Base-by-base conservation (phyloP, 1,140 invertebrate species). In the Pemphigus obesinymphae region DNA sequence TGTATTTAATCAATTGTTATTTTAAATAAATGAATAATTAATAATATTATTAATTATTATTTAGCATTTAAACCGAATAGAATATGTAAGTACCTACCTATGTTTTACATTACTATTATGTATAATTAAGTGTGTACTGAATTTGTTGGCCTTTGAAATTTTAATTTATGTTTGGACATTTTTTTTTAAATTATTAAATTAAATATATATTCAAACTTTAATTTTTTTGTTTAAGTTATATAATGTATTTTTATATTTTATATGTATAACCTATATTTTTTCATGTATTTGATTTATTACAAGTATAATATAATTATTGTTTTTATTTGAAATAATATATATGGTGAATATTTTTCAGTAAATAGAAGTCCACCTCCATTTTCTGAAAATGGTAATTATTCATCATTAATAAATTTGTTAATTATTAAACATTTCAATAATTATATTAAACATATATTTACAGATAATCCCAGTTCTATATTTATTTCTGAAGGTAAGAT, bases 321-420 rank as follows among this genome's bases (percentile, higher is more conserved):
- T 63, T 63, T 63, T 43, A 70, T 8, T 70, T n/a, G n/a, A n/a
- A n/a, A n/a, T n/a, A n/a, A 20, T 15, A 29, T 1, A 75, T 50
- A 75, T 53, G 43, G 34, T 53, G 29, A 83, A 78, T 76, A 80
- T 76, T 81, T 85, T 84, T n/a, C 85, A 88, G 87, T 88, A 75
- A 85, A 84, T 82, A 86, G 87, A 76, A 89, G 88, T 70, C 88
- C 88, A 63, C 84, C 87, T 31, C 82, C 82, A 82, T 76, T 86
- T 55, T 87, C 87, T 45, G 88, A 88, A 85, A 84, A 85, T 78
- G 85, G 85, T 85, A 84, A 83, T 82, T 55, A 45, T 43, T 20
- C n/a, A 40, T 50, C 31, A n/a, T 48, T 15, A 11, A 45, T 13
- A 15, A 55, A 31, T 72, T 20, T 48, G 48, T 29, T 26, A 29